These are phyloP conservation scores for Cantharis nigra DNA, from an alignment of 2,888 invertebrate species.

Conservation along the genomic window DNA sequence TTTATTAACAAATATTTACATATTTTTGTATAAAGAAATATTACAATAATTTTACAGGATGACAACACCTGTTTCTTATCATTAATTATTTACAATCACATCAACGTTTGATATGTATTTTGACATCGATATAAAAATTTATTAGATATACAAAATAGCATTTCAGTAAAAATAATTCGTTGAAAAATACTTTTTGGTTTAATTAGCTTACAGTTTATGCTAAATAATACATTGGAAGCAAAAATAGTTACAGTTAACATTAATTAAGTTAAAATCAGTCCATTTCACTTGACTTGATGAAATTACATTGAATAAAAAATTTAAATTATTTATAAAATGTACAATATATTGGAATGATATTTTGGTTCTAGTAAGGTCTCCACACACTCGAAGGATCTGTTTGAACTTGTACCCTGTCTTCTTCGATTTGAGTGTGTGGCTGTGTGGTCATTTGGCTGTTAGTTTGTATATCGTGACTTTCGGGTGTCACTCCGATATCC, in stretches of 20 bases:
- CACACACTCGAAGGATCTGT: conserved; percentile 65
- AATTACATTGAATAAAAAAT: not conserved
- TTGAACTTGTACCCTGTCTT: conserved; percentile 44
- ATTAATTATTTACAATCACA: conserved; percentile 24
- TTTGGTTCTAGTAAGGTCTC: conserved; percentile 71
- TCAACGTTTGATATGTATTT: conserved; percentile 28
- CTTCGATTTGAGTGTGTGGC: conserved; percentile 14
- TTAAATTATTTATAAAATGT: not conserved
- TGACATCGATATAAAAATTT: not conserved
- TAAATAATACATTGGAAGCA: not conserved
- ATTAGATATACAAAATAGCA: not conserved
- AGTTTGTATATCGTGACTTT: conserved; percentile 59
- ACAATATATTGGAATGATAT: not conserved
- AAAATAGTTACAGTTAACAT: not conserved
- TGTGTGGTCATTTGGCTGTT: conserved; percentile 55
- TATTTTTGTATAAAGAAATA: not conserved
- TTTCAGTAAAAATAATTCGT: not conserved
- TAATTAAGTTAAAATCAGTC: conserved; percentile 17
- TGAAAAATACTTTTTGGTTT: conserved; percentile 25
- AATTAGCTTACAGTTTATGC: conserved; percentile 12
- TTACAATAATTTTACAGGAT: not conserved
- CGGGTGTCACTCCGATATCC: conserved; percentile 57
- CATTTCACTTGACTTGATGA: not conserved
- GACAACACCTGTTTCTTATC: not conserved
- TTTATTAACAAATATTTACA: not conserved